Conservation (phyloP, 2,888 invertebrate species). For the Zaprionus bogoriensis region DNA sequence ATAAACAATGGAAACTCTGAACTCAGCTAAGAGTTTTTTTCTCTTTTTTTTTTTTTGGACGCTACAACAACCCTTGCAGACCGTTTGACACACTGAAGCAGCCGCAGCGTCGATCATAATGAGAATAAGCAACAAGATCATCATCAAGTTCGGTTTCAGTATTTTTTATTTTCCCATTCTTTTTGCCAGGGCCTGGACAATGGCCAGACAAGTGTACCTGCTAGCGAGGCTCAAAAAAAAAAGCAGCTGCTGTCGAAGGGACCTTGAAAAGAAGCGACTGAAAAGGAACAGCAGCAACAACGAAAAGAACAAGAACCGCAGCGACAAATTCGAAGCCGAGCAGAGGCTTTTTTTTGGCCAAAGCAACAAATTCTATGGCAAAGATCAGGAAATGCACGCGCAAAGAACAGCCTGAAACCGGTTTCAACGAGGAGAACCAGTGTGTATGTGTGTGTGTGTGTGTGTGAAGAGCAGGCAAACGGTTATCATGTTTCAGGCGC, state of each 20-base stretch:
- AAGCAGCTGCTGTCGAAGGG: conserved; percentile 60
- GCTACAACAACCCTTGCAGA: conserved; percentile 60
- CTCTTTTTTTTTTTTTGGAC: background rate
- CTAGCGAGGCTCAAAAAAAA: conserved; percentile 29
- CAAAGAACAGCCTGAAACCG: conserved; percentile 6
- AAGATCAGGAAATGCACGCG: conserved; percentile 74
- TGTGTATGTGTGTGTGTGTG: background rate
- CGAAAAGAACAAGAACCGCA: conserved; percentile 42
- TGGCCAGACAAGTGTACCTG: conserved; percentile 73
- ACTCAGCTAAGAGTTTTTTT: background rate
- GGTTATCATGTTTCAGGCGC: conserved; percentile 75
- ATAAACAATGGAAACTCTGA: conserved; percentile 45
- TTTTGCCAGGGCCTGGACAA: conserved; percentile 40
- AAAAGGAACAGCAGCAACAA: background rate
- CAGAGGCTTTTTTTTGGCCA: conserved; percentile 43
- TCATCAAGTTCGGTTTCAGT: conserved; percentile 16
- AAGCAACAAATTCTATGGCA: conserved; percentile 65
- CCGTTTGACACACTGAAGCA: conserved; percentile 67
- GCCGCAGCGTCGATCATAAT: conserved; percentile 33
- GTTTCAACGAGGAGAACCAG: background rate
- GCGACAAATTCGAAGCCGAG: conserved; percentile 64
- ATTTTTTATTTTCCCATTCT: no score
- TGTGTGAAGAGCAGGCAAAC: conserved; percentile 8
- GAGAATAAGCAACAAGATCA: conserved; percentile 7
- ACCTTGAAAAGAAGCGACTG: conserved; percentile 55